Base-by-base conservation (phyloP, 2,888 invertebrate species). In the Brenthis daphne region DNA sequence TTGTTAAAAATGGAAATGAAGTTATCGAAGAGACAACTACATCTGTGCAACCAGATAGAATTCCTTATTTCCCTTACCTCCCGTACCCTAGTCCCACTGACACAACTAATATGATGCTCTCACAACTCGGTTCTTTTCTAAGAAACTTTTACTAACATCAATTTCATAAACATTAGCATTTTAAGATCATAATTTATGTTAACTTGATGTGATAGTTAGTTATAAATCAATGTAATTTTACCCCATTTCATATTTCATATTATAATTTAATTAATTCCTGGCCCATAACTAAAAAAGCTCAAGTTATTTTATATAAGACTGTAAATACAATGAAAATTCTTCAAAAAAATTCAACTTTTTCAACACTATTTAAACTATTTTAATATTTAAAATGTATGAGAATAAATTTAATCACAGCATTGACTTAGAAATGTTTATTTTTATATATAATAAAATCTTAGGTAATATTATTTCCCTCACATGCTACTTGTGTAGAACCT, bases 1-100 rank as follows among this genome's bases (percentile, higher is more conserved):
- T 92, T 73, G 80, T 92, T 6, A 91, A 91, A 79, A 88, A 84
- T 76, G 90, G 91, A 1, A 82, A 89, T 76, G 88, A 88, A 58
- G 83, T 90, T 4, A 79, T 90, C 54, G 92, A 92, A 74, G 91
- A 91, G 72, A 73, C 74, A 37, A 74, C 70, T 24, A 76, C 75
- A 24, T 67, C 72, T 43, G 8, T 11, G 2, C 8, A 43, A 43
- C 37, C 8, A 43, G 8, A 43, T 43, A 11, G 37, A 8, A 43
- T 8, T 11, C 8, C 11, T 43, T 43, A 8, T 11, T 8, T 8
- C 0, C 80, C 81, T 2, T 73, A 77, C 47, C 76, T 76, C 60
- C 77, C 86, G 63, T 82, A 82, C 55, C 78, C 85, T 74, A 84
- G 84, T 68, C 74, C 83, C 43, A 74, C 85, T 60, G 78, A 83